phyloP scores from a whole-genome alignment of 2,797 vertebrate genomes.

The Hipposideros larvatus region DNA sequence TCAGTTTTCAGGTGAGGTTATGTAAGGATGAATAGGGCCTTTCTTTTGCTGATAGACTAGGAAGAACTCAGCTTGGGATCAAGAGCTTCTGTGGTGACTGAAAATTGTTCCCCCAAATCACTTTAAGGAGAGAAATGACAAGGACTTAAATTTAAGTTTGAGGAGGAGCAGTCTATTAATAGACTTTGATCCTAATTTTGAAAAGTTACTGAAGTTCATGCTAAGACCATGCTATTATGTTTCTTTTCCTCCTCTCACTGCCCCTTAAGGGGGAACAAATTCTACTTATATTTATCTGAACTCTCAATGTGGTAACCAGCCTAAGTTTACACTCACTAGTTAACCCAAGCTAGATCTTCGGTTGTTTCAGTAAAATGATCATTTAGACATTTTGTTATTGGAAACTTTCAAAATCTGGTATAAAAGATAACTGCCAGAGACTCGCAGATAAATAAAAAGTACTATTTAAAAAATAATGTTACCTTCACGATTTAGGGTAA shows the following conservation, averaged over 20 bases:
- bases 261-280: neutral
- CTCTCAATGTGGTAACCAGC: neutral
- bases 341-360: neutral
- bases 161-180: neutral
- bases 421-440: slow-evolving; percentile 43
- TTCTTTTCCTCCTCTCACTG: neutral
- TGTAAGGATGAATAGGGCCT: neutral
- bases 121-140: slow-evolving; percentile 39
- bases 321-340: neutral
- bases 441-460: slow-evolving; percentile 58
- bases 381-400: slow-evolving; percentile 59
- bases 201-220: slow-evolving; percentile 6
- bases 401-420: slow-evolving; percentile 63
- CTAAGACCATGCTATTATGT: neutral
- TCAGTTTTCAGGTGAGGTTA: neutral
- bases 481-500: slow-evolving; percentile 49
- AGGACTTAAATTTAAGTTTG: slow-evolving; percentile 40
- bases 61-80: neutral
- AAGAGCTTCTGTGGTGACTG: neutral
- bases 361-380: slow-evolving; percentile 40
- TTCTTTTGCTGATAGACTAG: neutral
- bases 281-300: slow-evolving; percentile 13
- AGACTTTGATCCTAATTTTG: slow-evolving; percentile 43
- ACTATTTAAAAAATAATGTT: slow-evolving; percentile 67
- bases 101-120: neutral